Evolutionary conservation across 2,113 vertebrate species (phyloP).

Genomic region (Arizona elegans): DNA sequence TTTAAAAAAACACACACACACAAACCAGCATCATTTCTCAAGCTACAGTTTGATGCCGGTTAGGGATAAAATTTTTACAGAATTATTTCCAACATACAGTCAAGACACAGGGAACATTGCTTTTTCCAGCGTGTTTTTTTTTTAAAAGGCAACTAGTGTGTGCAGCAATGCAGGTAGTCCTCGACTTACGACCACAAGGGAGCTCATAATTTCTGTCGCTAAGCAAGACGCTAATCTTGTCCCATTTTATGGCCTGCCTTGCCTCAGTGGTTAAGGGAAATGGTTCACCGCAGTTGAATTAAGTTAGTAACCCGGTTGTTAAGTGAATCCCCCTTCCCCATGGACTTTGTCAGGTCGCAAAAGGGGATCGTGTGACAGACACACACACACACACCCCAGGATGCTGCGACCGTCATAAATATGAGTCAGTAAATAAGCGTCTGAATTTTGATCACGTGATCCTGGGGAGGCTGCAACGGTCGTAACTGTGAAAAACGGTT

Average conservation of each 20-base stretch:
- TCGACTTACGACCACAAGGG: background rate
- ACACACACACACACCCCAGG: too few relatives aligned
- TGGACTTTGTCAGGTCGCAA: too few relatives aligned
- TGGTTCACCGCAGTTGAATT: too few relatives aligned
- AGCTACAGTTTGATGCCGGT: accelerated
- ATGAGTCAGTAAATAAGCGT: background rate
- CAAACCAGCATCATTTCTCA: conserved; percentile 34
- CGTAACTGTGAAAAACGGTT: background rate
- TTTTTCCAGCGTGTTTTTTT: background rate
- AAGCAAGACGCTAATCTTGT: background rate
- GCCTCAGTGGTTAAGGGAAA: too few relatives aligned
- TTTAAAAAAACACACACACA: conserved; percentile 4
- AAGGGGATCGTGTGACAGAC: too few relatives aligned
- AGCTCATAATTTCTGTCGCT: background rate
- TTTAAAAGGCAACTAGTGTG: background rate
- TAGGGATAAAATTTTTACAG: background rate
- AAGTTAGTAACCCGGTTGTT: too few relatives aligned
- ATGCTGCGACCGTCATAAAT: background rate
- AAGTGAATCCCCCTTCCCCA: too few relatives aligned
- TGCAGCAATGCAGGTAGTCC: background rate
- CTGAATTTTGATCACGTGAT: background rate
- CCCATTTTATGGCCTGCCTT: too few relatives aligned
- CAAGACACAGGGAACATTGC: background rate
- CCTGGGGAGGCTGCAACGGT: background rate
- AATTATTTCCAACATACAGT: background rate